Evolutionary conservation across 2,797 vertebrate genomes (phyloP), one percentile per base, ranked within the genome.

Genomic region (Helostoma temminkii): DNA sequence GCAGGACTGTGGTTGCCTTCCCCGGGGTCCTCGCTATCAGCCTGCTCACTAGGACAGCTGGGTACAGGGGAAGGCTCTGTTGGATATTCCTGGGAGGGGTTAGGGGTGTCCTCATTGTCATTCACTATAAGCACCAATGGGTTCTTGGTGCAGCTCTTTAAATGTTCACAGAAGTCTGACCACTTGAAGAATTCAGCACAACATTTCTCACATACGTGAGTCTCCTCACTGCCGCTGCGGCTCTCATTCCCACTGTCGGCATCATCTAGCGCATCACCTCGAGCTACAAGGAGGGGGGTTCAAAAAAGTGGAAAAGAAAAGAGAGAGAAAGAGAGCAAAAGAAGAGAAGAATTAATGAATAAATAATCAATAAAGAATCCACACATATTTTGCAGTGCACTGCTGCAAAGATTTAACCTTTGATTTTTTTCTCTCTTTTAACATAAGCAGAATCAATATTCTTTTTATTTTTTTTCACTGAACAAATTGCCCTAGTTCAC

Each of bases 141-240:
- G 90, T 96, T 96, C 90, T 98, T 97, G 68, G 97, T 96, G 91
- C 98, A 99, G 90, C 80, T 95, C 73, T 94, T 95, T 91, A 97
- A 95, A 94, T 99, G 98, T 91, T 96, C 96, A 85, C 98, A 94
- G 90, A 99, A 97, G 92, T 99, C 98, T 0, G 96, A 93, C 97
- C 97, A 98, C 94, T 97, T 97, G 94, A 99, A 99, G 94, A 99
- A 99, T 87, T 99, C 98, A 0, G 97, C 98, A 0, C 98, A 99
- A 92, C 98, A 99, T 89, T 96, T 96, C 85, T 96, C 96, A 48
- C 98, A 99, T 75, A 99, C 87, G 2, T 96, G 97, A 48, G 97
- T 97, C 90, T 99, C 98, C 88, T 99, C 98, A 1, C 97, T 95
- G 78, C 97, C 97, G 0, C 98, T 99, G 82, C 96, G 93, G 92